Evolutionary conservation across 2,797 vertebrate species (phyloP).

Genomic region (Anisognathus igniventris): DNA sequence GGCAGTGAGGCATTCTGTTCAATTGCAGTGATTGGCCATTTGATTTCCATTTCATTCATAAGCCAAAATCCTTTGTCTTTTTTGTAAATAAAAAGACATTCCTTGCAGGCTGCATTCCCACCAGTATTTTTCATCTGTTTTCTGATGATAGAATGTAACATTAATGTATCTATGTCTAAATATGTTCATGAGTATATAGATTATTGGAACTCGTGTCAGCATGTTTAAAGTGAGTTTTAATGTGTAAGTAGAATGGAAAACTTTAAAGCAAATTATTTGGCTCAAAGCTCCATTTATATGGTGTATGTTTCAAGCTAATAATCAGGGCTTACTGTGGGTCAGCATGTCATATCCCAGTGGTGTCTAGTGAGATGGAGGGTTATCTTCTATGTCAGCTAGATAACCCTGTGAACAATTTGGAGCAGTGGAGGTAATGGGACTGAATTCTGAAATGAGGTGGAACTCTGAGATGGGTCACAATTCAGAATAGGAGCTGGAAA

Average conservation of each 20-base stretch:
- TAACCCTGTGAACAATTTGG: constrained; percentile 70
- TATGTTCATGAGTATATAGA: background rate
- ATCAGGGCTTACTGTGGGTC: constrained; percentile 71
- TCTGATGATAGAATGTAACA: background rate
- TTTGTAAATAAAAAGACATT: background rate
- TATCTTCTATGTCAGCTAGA: constrained; percentile 73
- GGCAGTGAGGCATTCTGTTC: background rate
- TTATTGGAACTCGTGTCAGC: background rate
- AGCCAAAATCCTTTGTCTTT: background rate
- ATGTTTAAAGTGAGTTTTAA: constrained; percentile 9
- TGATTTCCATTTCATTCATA: background rate
- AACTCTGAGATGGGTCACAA: constrained; percentile 67
- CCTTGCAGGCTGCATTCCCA: background rate
- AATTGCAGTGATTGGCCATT: background rate
- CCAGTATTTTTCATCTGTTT: background rate
- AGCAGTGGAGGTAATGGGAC: constrained; percentile 70
- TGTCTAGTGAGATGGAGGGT: constrained; percentile 71
- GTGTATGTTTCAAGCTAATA: constrained; percentile 74
- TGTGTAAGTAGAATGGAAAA: constrained; percentile 8
- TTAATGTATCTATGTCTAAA: background rate
- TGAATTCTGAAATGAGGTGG: constrained; percentile 70
- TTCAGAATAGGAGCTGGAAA: constrained; percentile 59
- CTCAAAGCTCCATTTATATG: constrained; percentile 16
- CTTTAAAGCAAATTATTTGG: constrained; percentile 58
- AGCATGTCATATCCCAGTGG: constrained; percentile 75